Conservation (phyloP, 2,888 invertebrate genomes). For the Tachina fera region DNA sequence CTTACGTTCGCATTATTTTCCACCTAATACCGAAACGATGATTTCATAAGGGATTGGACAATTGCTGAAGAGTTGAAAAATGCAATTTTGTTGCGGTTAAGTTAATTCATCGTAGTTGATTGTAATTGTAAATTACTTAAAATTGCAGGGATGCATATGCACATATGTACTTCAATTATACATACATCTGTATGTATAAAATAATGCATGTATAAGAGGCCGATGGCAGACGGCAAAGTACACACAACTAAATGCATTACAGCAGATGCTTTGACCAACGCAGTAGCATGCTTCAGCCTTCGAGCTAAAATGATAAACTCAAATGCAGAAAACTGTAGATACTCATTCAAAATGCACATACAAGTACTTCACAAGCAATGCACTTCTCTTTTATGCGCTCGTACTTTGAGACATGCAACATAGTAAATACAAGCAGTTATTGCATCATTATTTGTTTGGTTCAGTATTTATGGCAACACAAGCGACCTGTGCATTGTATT, state of each 20-base stretch:
- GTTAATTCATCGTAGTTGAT: slow-evolving; percentile 60
- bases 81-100: slow-evolving; percentile 51
- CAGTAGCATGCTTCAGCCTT: slow-evolving; percentile 22
- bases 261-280: slow-evolving; percentile 20
- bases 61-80: slow-evolving; percentile 43
- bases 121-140: slow-evolving; percentile 77
- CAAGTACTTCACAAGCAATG: slow-evolving; percentile 12
- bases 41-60: slow-evolving; percentile 13
- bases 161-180: too few species aligned
- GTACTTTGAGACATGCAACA: slow-evolving; percentile 15
- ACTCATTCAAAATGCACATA: slow-evolving; percentile 21
- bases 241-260: slow-evolving; percentile 13
- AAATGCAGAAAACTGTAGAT: slow-evolving; percentile 38
- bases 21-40: slow-evolving; percentile 19
- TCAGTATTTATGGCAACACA: slow-evolving; percentile 48
- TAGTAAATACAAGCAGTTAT: slow-evolving; percentile 55
- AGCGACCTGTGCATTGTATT: slow-evolving; percentile 47
- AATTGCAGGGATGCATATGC: slow-evolving; percentile 57
- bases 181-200: neutral
- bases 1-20: neutral
- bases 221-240: neutral
- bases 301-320: slow-evolving; percentile 47
- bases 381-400: slow-evolving; percentile 20
- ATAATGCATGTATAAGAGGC: slow-evolving; percentile 16
- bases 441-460: slow-evolving; percentile 52